Evolutionary conservation across 2,797 vertebrate genomes (phyloP).

Genomic region (Momotus momota): DNA sequence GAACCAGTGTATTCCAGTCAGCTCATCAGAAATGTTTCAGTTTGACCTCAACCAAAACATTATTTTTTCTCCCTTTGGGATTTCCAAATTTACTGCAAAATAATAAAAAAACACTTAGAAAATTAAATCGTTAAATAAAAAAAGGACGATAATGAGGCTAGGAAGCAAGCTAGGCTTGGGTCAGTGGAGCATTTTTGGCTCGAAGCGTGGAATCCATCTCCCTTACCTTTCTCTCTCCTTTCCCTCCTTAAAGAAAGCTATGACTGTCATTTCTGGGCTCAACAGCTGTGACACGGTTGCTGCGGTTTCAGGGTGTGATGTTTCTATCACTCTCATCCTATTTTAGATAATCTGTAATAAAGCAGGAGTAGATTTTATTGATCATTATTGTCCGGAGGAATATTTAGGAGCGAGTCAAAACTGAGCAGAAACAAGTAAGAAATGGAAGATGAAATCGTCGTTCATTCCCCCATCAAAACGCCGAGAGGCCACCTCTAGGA

Average conservation of each 20-base stretch:
- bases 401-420: background rate
- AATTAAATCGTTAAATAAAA: background rate
- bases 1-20: background rate
- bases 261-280: background rate
- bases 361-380: background rate
- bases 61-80: background rate
- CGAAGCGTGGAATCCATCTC: background rate
- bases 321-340: background rate
- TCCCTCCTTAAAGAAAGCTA: background rate
- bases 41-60: background rate
- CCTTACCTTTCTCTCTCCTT: background rate
- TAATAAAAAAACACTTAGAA: background rate
- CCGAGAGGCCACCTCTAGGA: background rate
- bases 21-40: background rate
- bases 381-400: background rate
- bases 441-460: background rate
- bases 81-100: background rate
- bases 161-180: background rate
- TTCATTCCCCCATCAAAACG: accelerated
- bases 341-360: background rate
- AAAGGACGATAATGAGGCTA: background rate
- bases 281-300: background rate
- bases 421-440: background rate
- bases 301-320: background rate
- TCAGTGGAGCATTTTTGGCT: background rate